These are phyloP conservation scores for Isoperla grammatica DNA, from an alignment of 2,888 invertebrate genomes.

Conservation along the genomic window DNA sequence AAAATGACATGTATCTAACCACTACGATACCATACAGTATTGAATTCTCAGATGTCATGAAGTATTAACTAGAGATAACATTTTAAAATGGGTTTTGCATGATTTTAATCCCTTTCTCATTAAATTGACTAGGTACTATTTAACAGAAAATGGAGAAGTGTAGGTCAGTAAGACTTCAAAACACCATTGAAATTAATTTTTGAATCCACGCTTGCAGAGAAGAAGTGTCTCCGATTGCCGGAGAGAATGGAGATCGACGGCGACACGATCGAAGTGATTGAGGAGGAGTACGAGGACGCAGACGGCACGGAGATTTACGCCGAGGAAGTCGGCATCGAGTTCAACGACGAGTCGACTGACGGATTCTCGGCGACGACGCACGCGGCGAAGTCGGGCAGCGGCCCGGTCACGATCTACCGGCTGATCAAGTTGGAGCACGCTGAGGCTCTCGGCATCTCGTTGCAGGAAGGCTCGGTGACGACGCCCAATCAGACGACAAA, in stretches of 20 bases:
- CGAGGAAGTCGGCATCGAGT: background rate
- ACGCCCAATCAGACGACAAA: slow-evolving; percentile 3
- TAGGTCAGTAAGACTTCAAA: too few relatives aligned
- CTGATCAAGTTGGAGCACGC: slow-evolving; percentile 6
- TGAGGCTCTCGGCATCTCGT: slow-evolving; percentile 1
- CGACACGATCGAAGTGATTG: background rate
- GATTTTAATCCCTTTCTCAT: too few relatives aligned
- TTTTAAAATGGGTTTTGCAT: too few relatives aligned
- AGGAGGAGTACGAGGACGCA: background rate
- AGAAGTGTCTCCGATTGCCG: too few relatives aligned
- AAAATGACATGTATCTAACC: too few relatives aligned
- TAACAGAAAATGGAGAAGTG: too few relatives aligned
- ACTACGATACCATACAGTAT: too few relatives aligned
- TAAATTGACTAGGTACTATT: too few relatives aligned
- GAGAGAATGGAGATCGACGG: background rate
- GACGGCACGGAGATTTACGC: background rate
- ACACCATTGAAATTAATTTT: too few relatives aligned
- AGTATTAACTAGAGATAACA: too few relatives aligned
- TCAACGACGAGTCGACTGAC: background rate
- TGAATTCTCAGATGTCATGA: too few relatives aligned
- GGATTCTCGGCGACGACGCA: background rate
- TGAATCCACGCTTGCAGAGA: too few relatives aligned
- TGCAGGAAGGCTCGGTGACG: slow-evolving; percentile 5
- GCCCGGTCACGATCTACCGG: slow-evolving; percentile 7
- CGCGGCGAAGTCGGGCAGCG: background rate